Evolutionary conservation across 2,113 vertebrate genomes (phyloP), one percentile per base, ranked within the genome.

Genomic region (Labeo catla): DNA sequence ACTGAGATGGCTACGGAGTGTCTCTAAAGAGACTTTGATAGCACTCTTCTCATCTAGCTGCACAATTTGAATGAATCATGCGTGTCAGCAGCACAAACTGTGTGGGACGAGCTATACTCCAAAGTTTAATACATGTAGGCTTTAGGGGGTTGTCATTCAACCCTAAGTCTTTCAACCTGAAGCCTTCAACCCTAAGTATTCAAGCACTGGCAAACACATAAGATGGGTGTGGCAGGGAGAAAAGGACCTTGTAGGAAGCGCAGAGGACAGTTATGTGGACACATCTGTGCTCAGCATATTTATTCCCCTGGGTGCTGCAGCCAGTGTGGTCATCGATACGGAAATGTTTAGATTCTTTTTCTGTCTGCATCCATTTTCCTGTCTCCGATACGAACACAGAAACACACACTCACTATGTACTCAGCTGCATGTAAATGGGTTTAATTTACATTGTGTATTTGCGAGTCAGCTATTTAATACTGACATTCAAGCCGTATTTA

Each of bases 221-320:
- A 11, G 28, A 45, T 74, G 78, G 36, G 79, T 19, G 34, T 52
- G 43, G 15, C 21, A 7, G 63, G 61, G 68, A 80, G 89, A 87
- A 63, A 91, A 59, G 36, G 28, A 57, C 52, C 77, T 61, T 80
- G 36, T 50, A 28, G 19, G 59, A 57, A 15, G 63, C 21, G 8
- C n/a, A 49, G 28, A 74, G 68, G 39, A 34, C 13, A 8, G 21
- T 61, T 65, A 74, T 89, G 21, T 36, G 49, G 49, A 13, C n/a
- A 73, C 28, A 36, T 76, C 85, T 84, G 66, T 82, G 86, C 87
- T 92, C 90, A 91, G 91, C 93, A 92, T 82, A 86, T 92, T 92
- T 86, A 86, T 76, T 80, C 36, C 61, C 50, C 2, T 65, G 47
- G 83, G 87, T 76, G 63, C 78, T 68, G 63, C 65, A 73, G 50